Base-by-base conservation (phyloP, 2,797 vertebrate genomes). In the Craterocephalus amniculus region DNA sequence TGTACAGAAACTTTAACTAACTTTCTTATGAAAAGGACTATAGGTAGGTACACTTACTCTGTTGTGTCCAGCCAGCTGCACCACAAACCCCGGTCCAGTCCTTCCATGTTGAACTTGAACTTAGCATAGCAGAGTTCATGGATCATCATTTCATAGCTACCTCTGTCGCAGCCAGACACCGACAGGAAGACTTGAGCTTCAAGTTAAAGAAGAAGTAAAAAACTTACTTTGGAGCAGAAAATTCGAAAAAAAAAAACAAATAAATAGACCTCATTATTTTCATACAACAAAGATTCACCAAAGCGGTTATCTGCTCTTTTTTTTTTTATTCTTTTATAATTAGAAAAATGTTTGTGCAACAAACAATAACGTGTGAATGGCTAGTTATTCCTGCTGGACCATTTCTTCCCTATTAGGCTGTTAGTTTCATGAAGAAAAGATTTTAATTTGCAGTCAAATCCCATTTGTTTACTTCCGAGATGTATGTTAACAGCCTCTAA, bases 51-150 rank as follows among this genome's bases (percentile, higher is more conserved):
- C 67, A 95, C 96, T 96, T 79, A 98, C 97, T 89, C 61, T 40
- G 90, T 62, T 0, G 96, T 97, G 83, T 95, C 91, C 0, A 74
- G 89, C 97, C 97, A 98, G 91, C 96, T 95, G 0, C 97, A 98
- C 96, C 97, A 97, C 64, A 94, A 85, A 0, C 32, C 67, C 48
- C 57, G 85, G 6, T 94, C 95, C 1, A 97, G 69, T 6, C 73
- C 91, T 6, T 83, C 92, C 96, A 98, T 97, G 76, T 94, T 90
- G 1, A 82, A 20, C 52, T 88, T 78, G 90, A 97, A 97, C 61
- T 74, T 91, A 10, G 56, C 16, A 1, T 96, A 81, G 88, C 97
- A 98, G 76, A 92, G 58, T 0, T 96, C 86, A 0, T 81, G 83
- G 72, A 98, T 92, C 72, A 89, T 59, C 24, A 61, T 24, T n/a